Conservation (phyloP, 2,888 invertebrate genomes). For the Conops quadrifasciatus region DNA sequence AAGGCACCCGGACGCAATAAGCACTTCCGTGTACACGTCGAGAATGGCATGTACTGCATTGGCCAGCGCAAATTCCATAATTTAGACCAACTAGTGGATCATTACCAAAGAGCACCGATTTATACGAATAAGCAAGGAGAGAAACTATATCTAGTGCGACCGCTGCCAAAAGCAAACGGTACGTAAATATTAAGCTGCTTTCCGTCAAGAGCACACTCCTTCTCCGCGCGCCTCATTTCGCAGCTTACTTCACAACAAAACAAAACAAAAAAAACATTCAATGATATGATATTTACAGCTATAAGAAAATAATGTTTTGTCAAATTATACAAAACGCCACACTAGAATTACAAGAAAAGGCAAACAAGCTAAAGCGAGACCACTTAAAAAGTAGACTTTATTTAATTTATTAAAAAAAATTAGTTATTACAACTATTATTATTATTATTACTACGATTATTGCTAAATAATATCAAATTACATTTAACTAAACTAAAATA, state of each 20-base stretch:
- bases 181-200: constrained; percentile 56
- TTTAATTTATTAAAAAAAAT: constrained; percentile 18
- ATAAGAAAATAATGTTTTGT: constrained; percentile 35
- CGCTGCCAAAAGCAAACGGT: constrained; percentile 77
- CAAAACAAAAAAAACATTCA: constrained; percentile 12
- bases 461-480: constrained; percentile 23
- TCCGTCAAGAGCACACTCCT: constrained; percentile 9
- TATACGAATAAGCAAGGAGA: constrained; percentile 98
- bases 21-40: constrained; percentile 98
- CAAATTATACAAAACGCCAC: constrained; percentile 40
- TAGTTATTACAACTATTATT: constrained; percentile 10
- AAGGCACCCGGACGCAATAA: constrained; percentile 98
- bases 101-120: constrained; percentile 98
- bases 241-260: not conserved
- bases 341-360: constrained; percentile 2
- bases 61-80: constrained; percentile 97
- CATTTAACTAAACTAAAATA: constrained; percentile 28
- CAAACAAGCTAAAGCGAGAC: constrained; percentile 29
- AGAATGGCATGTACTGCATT: constrained; percentile 92
- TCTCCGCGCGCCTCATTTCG: constrained; percentile 27
- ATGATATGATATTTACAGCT: constrained; percentile 20
- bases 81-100: constrained; percentile 95
- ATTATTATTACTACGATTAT: constrained; percentile 7
- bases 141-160: constrained; percentile 94
- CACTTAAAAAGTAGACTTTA: constrained; percentile 28